Base-by-base conservation (phyloP, 2,113 vertebrate species). In the Laterallus jamaicensis region DNA sequence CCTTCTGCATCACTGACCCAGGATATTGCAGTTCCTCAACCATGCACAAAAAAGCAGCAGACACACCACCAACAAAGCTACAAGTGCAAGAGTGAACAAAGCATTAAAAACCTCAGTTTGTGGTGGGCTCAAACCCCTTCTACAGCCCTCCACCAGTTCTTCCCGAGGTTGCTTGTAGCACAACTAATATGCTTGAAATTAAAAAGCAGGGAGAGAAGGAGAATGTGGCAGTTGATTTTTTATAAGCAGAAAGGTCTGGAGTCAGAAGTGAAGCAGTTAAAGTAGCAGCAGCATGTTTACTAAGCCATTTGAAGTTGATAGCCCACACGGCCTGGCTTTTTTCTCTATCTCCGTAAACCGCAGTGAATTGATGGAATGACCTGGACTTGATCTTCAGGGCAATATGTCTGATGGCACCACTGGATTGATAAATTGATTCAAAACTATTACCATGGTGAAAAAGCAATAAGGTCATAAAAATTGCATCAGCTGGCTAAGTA, bases 401-500 rank as follows among this genome's bases (percentile, higher is more conserved):
- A 99, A 98, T 98, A 98, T 97, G 98, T 97, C 98, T 99, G 99
- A 99, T 99, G 98, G 99, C 98, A 99, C 98, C 91, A 97, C 98
- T 98, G 99, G 99, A 99, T 99, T 99, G 99, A 99, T 99, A 99
- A 99, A 99, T 99, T 99, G 99, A 99, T 99, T 99, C 99, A 98
- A 99, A 99, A 99, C 99, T 99, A 99, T 99, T 99, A 99, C 99
- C 99, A 99, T 99, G 99, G 99, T 99, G 99, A 99, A 99, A 99
- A 99, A 99, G 99, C 99, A 99, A 99, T 99, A 99, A 99, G 99
- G 99, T 99, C 99, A 99, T 99, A 99, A 99, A 99, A 99, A 99
- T 99, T 99, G 99, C 99, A 99, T 99, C 98, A 98, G 99, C 98
- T 98, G 94, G 98, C 98, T 99, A 99, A 99, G 99, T 99, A 99